Evolutionary conservation across 2,113 vertebrate genomes (phyloP).

Genomic region (Cyanistes caeruleus): DNA sequence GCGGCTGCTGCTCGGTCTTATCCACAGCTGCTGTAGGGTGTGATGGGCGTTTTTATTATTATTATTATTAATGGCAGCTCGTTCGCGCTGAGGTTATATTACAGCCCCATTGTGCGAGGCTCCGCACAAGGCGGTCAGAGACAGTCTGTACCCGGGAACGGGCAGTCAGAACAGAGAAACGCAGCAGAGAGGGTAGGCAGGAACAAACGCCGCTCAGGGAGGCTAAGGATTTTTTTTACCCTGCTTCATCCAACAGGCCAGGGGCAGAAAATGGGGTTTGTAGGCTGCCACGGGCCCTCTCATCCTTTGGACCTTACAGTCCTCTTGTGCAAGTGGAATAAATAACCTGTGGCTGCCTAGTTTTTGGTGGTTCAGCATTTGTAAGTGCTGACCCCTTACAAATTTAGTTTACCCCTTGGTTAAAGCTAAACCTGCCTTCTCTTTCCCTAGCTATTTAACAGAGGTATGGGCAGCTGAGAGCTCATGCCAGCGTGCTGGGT

Average conservation of each 20-base stretch:
- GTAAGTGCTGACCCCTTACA: conserved; percentile 3
- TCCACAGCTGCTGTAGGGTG: neutral
- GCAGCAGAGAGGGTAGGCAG: neutral
- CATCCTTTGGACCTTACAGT: neutral
- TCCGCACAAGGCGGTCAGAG: neutral
- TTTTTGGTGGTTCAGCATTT: conserved; percentile 64
- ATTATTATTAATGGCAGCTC: conserved; percentile 40
- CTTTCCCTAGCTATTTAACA: neutral
- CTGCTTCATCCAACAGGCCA: neutral
- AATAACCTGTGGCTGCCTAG: neutral
- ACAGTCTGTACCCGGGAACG: conserved; percentile 44
- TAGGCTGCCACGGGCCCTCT: neutral
- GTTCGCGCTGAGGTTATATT: conserved; percentile 18
- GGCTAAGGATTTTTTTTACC: neutral
- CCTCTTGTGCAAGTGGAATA: conserved; percentile 35
- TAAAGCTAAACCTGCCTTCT: conserved; percentile 63
- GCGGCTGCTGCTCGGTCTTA: neutral
- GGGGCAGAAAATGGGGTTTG: neutral
- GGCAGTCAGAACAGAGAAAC: neutral
- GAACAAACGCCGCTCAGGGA: neutral
- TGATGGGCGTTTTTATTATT: conserved; percentile 35
- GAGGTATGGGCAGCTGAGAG: neutral
- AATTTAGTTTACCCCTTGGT: conserved; percentile 35
- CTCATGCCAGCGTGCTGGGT: neutral
- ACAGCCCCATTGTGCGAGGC: conserved; percentile 39